These are phyloP conservation scores for Nothura maculosa DNA, from an alignment of 2,797 vertebrate species.

Conservation along the genomic window DNA sequence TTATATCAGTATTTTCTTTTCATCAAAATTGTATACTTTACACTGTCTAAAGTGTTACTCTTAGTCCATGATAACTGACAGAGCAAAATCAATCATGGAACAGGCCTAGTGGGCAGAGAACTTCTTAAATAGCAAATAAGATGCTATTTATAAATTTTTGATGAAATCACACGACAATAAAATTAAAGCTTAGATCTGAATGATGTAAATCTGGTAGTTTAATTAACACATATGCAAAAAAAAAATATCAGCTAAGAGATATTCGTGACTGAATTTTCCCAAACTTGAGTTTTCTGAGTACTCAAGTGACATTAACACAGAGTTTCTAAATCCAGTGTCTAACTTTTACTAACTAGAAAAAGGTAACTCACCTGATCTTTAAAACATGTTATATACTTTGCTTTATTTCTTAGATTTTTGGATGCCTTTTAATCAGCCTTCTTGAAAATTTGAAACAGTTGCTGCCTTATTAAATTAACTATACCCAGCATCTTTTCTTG, in stretches of 20 bases:
- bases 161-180: neutral
- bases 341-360: neutral
- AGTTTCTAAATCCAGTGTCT: neutral
- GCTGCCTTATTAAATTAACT: neutral
- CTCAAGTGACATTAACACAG: neutral
- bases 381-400: neutral
- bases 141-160: neutral
- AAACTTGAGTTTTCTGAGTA: neutral
- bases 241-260: neutral
- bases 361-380: neutral
- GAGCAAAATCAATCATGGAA: neutral
- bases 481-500: neutral
- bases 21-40: neutral
- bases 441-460: neutral
- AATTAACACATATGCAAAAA: neutral
- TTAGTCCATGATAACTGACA: neutral
- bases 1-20: neutral
- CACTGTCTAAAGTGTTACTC: neutral
- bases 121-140: neutral
- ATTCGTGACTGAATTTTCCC: rapidly evolving
- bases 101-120: neutral
- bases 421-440: neutral
- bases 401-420: neutral
- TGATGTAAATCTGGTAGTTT: neutral
- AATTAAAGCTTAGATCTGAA: neutral